Evolutionary conservation across 1,140 invertebrate genomes (phyloP), one percentile per base, ranked within the genome.

Genomic region (Sinonovacula constricta): DNA sequence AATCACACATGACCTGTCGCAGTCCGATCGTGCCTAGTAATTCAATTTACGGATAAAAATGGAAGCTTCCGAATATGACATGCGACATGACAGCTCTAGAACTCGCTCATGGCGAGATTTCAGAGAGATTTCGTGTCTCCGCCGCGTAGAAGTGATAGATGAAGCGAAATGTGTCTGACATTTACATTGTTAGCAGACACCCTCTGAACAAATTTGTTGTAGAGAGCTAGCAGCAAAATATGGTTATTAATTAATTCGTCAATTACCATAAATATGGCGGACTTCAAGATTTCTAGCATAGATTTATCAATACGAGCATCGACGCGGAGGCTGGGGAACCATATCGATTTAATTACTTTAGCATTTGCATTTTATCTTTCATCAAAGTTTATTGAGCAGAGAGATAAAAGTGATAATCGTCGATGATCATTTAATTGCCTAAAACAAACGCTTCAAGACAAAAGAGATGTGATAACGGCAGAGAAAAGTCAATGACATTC

Each of bases 241-340:
- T 24, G 72, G 26, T 76, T 76, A 76, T 76, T 76, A 76, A 76
- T 76, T 76, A 76, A 67, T 66, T 59, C 39, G 54, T 67, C 72
- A 76, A 76, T 76, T 76, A 76, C 63, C 72, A 76, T 76, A 65
- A 76, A 76, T 76, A 76, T 67, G 63, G 72, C 72, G 45, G 51
- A 39, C 51, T 54, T 76, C 72, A 76, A 31, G 22, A 4, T 12
- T 10, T 15, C 22, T 22, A 22, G 57, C 57, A 62, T 59, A 59
- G 15, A 71, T 60, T n/a, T 3, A 60, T 71, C n/a, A n/a, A n/a
- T n/a, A n/a, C n/a, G n/a, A n/a, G n/a, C n/a, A n/a, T n/a, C n/a
- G n/a, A n/a, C n/a, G n/a, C n/a, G n/a, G n/a, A n/a, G n/a, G n/a
- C n/a, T n/a, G n/a, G n/a, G n/a, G n/a, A n/a, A n/a, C n/a, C n/a